These are phyloP conservation scores for Paratrypauchen microcephalus DNA, from an alignment of 2,797 vertebrate species.

Conservation along the genomic window DNA sequence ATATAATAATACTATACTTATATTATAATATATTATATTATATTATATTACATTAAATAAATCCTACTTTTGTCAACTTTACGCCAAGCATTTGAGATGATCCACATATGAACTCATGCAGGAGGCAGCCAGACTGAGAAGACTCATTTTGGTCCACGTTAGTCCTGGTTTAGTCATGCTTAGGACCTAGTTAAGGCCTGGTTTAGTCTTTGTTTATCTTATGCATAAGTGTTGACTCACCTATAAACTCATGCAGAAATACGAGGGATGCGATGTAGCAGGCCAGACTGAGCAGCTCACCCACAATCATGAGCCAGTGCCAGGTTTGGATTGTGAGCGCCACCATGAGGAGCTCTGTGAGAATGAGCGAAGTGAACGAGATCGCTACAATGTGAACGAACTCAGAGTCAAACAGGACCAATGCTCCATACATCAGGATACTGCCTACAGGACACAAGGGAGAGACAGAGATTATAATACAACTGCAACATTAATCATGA, in stretches of 20 bases:
- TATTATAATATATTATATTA: no score
- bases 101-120: no score
- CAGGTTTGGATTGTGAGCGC: constrained; percentile 96
- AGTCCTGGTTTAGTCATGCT: neutral
- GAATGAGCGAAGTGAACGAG: constrained; percentile 96
- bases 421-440: constrained; percentile 97
- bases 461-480: neutral
- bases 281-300: constrained; percentile 91
- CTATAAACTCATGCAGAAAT: constrained; percentile 95
- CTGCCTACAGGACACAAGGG: constrained; percentile 79
- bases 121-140: no score
- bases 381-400: constrained; percentile 98
- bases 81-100: no score
- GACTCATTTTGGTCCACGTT: neutral
- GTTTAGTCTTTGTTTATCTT: neutral
- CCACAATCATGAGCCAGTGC: constrained; percentile 99
- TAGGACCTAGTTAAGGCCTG: neutral
- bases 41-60: no score
- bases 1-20: no score
- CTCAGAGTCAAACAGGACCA: constrained; percentile 96
- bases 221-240: constrained; percentile 69
- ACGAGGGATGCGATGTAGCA: constrained; percentile 96
- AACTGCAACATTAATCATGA: no score
- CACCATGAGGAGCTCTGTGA: constrained; percentile 98
- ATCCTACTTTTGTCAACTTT: no score